Evolutionary conservation across 2,797 vertebrate genomes (phyloP).

Genomic region (Meriones psammophilus): DNA sequence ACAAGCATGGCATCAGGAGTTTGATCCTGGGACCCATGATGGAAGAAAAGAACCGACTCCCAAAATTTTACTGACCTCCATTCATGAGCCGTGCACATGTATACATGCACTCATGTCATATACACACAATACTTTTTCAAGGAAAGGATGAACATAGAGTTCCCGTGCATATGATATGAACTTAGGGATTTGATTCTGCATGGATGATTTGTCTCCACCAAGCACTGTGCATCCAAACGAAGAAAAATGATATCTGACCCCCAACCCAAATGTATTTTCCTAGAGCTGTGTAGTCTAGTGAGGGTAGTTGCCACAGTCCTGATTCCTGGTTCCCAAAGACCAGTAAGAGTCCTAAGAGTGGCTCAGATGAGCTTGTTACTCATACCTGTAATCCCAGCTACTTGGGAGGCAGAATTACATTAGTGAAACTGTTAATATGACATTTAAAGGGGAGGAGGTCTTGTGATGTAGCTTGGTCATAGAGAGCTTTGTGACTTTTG

Average conservation of each 20-base stretch:
- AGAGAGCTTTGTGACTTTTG: too few species aligned
- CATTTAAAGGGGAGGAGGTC: too few species aligned
- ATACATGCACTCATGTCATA: background rate
- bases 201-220: background rate
- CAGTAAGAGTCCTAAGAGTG: background rate
- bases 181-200: background rate
- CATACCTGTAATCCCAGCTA: background rate
- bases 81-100: background rate
- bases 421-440: background rate
- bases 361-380: background rate
- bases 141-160: background rate
- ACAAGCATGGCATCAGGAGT: background rate
- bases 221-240: background rate
- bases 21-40: background rate
- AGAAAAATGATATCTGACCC: background rate
- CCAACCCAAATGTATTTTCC: background rate
- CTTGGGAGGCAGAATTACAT: background rate
- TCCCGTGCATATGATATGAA: background rate
- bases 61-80: background rate
- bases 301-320: background rate
- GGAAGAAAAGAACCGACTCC: background rate
- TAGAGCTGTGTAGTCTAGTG: background rate
- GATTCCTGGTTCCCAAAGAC: background rate
- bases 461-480: background rate
- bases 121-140: background rate